These are phyloP conservation scores for Diglossa cyanea DNA, from an alignment of 2,797 vertebrate species.

Conservation along the genomic window DNA sequence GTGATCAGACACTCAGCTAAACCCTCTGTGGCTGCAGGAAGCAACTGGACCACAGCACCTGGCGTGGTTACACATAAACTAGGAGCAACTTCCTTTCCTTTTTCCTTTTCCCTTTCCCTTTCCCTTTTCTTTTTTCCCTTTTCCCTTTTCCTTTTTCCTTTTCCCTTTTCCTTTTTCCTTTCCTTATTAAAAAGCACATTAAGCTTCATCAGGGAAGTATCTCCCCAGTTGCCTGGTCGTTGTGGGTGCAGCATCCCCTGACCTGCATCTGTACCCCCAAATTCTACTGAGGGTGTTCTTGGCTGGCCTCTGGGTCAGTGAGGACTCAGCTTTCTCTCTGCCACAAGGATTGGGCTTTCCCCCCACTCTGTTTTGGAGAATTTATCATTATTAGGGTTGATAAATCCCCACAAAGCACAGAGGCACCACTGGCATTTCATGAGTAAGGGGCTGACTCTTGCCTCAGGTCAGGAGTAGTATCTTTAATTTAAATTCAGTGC, in stretches of 20 bases:
- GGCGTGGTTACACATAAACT: not conserved
- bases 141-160: not conserved
- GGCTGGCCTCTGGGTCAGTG: not conserved
- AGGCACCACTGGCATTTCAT: not conserved
- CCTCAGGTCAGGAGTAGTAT: not conserved
- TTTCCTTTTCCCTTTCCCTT: too few species aligned
- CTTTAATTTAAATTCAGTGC: not conserved
- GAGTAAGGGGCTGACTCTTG: not conserved
- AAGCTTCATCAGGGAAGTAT: not conserved
- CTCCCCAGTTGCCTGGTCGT: not conserved
- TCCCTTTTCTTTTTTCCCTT: too few species aligned
- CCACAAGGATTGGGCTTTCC: rapidly evolving
- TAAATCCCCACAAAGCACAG: not conserved
- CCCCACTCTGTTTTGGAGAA: not conserved
- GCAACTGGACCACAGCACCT: not conserved
- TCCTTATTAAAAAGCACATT: not conserved
- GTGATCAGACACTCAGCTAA: not conserved
- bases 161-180: not conserved
- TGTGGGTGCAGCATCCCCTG: not conserved
- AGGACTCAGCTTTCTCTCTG: not conserved
- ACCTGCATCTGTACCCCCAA: not conserved
- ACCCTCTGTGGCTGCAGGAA: not conserved
- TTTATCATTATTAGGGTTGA: not conserved
- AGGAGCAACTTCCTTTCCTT: not conserved
- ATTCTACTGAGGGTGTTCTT: not conserved